Evolutionary conservation across 2,888 invertebrate species (phyloP), one percentile per base, ranked within the genome.

Genomic region (Apeira syringaria): DNA sequence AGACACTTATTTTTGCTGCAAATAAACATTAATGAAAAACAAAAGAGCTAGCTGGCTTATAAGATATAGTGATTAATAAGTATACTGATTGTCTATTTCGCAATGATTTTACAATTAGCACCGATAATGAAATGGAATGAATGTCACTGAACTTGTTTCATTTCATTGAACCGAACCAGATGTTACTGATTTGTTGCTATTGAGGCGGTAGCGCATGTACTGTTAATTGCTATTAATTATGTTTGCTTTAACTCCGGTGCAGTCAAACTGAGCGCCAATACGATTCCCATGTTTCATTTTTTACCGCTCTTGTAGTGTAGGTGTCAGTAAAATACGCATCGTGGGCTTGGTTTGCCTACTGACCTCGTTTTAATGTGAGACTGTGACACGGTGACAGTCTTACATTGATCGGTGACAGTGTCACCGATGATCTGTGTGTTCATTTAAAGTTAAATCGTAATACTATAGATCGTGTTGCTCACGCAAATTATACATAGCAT

Each of bases 91-190:
- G 15, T 3, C 2, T 15, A 4, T 15, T 15, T 15, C 15, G 15
- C 15, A 33, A 5, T 17, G 28, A 43, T 43, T 52, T 35, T 36
- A 42, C 45, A 43, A 46, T 54, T 57, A 29, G 49, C 52, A 51
- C 30, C 46, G 36, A 48, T 46, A 49, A 44, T 41, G 34, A 50
- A 46, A 40, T 28, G 47, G 56, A 56, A 56, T 56, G 56, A 56
- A 56, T 56, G 55, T 52, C 58, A 53, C 50, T 58, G 58, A 58
- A 58, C 58, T 58, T 52, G 51, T 52, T 55, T 52, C 34, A 55
- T 54, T 56, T 37, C 53, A 58, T 50, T 53, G 52, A 58, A 53
- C 52, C 49, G 47, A 47, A 48, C 56, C 56, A 56, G 53, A 53
- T 53, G 56, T 53, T 53, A 43, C 42, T 51, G 56, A 56, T 56